Evolutionary conservation across 2,888 invertebrate species (phyloP).

Genomic region (Herminia tarsipennalis): DNA sequence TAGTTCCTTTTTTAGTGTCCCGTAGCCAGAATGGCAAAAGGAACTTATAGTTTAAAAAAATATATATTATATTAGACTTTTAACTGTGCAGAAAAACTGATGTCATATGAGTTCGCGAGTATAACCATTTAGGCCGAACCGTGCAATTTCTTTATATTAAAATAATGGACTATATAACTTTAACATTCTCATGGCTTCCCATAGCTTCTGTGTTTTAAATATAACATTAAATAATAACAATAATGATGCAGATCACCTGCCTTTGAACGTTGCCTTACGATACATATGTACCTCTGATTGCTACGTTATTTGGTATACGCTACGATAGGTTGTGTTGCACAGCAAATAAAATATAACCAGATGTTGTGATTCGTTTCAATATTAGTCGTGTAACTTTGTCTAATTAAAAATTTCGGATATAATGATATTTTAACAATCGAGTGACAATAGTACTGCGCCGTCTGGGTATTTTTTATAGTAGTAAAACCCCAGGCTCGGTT

Average conservation of each 20-base stretch:
- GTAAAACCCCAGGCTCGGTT: slow-evolving; percentile 38
- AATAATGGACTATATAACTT: slow-evolving; percentile 17
- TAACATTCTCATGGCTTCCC: slow-evolving; percentile 16
- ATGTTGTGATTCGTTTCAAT: slow-evolving; percentile 59
- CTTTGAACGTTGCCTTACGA: slow-evolving; percentile 73
- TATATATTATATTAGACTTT: too few relatives aligned
- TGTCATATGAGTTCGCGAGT: slow-evolving; percentile 4
- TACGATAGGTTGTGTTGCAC: slow-evolving; percentile 65
- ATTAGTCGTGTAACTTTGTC: slow-evolving; percentile 22
- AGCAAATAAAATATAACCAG: slow-evolving; percentile 52
- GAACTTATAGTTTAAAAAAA: too few relatives aligned
- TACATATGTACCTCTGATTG: slow-evolving; percentile 45
- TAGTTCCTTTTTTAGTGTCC: too few relatives aligned
- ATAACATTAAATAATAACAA: slow-evolving; percentile 12
- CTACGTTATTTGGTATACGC: slow-evolving; percentile 51
- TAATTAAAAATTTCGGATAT: slow-evolving; percentile 28
- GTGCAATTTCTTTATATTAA: slow-evolving; percentile 12
- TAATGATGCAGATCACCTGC: slow-evolving; percentile 48
- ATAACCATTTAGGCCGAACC: slow-evolving; percentile 1
- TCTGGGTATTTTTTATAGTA: slow-evolving; percentile 18
- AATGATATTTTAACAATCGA: slow-evolving; percentile 27
- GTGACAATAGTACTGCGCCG: slow-evolving; percentile 44
- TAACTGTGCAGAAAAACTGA: too few relatives aligned
- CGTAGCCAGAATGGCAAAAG: too few relatives aligned
- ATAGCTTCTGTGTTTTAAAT: slow-evolving; percentile 28